A percentile compares a stretch with the other conserved stretches of the same genome.
These are phyloP conservation scores for Thaleichthys pacificus DNA, from an alignment of 2,797 vertebrate genomes.

Conservation along the genomic window DNA sequence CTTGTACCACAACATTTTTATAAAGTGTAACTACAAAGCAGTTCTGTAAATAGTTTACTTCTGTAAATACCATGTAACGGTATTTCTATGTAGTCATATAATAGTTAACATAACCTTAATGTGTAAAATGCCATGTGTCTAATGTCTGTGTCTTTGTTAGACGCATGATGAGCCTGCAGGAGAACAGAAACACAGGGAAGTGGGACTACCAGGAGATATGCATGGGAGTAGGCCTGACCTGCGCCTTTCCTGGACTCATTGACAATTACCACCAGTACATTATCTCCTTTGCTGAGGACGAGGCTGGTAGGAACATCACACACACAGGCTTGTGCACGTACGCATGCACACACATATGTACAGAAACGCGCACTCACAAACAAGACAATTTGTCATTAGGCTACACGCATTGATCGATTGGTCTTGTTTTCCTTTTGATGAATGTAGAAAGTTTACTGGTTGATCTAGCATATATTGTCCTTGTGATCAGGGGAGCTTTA, in stretches of 20 bases:
- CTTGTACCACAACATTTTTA: too few species aligned
- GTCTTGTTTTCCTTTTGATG: neutral
- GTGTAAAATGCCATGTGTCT: neutral
- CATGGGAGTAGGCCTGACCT: slow-evolving; percentile 90
- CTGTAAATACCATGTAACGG: too few species aligned
- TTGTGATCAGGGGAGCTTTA: slow-evolving; percentile 86
- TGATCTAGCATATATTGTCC: slow-evolving; percentile 5
- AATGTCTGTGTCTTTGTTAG: slow-evolving; percentile 60
- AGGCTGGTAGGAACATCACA: slow-evolving; percentile 79
- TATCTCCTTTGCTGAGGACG: slow-evolving; percentile 95
- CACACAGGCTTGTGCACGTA: neutral
- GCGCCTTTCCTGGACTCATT: slow-evolving; percentile 89
- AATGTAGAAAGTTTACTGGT: neutral
- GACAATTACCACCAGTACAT: slow-evolving; percentile 93
- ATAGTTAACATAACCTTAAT: too few species aligned
- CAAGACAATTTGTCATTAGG: neutral
- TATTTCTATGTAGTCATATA: too few species aligned
- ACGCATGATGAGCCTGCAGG: slow-evolving; percentile 89
- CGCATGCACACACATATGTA: neutral
- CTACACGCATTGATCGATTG: neutral
- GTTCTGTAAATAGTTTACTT: too few species aligned
- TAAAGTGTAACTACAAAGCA: neutral
- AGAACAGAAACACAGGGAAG: slow-evolving; percentile 71
- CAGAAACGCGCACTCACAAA: neutral
- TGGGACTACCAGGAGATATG: slow-evolving; percentile 92